A percentile compares a stretch with the other conserved stretches of the same genome.
phyloP scores from a whole-genome alignment of 2,888 invertebrate species.

The Caenorhabditis imperialis region DNA sequence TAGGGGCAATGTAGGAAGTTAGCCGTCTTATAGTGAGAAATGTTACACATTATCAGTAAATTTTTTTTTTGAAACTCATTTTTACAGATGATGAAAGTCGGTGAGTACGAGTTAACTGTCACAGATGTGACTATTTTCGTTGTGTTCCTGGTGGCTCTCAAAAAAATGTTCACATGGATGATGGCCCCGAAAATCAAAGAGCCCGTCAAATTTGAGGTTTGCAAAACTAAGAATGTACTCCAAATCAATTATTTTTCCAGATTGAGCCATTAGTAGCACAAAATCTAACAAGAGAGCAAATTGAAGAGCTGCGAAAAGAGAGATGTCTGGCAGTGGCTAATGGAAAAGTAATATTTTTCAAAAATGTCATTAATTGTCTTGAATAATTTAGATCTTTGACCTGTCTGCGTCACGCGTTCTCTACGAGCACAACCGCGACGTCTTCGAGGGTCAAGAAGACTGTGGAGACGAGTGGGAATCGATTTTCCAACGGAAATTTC shows the following conservation, averaged over 20 bases:
- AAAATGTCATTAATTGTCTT: no score
- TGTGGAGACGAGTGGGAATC: conserved; percentile 62
- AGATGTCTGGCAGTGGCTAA: conserved; percentile 69
- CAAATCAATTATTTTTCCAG: conserved; percentile 15
- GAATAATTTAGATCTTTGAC: conserved; percentile 72
- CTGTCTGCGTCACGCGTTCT: conserved; percentile 69
- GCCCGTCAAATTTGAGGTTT: conserved; percentile 17
- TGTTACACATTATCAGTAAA: no score
- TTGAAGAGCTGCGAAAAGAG: conserved; percentile 67
- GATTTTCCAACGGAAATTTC: conserved; percentile 58
- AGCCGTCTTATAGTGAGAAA: no score
- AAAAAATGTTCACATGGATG: conserved; percentile 6
- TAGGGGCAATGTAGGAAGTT: no score
- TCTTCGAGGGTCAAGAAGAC: conserved; percentile 22
- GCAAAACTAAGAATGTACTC: not conserved
- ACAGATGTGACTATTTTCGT: conserved; percentile 24
- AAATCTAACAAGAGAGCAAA: conserved; percentile 72
- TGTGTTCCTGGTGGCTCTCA: conserved; percentile 18
- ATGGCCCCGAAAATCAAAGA: conserved; percentile 5
- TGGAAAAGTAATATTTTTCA: conserved; percentile 63
- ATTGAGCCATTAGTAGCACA: conserved; percentile 55
- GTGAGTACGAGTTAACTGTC: conserved; percentile 31
- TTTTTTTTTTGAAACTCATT: not conserved
- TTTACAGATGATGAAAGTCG: conserved; percentile 32
- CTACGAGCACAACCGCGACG: conserved; percentile 58